Percentiles rank a stretch among this genome's conserved stretches.
These are phyloP conservation scores for Progne subis DNA, from an alignment of 2,113 vertebrate species.

Conservation along the genomic window DNA sequence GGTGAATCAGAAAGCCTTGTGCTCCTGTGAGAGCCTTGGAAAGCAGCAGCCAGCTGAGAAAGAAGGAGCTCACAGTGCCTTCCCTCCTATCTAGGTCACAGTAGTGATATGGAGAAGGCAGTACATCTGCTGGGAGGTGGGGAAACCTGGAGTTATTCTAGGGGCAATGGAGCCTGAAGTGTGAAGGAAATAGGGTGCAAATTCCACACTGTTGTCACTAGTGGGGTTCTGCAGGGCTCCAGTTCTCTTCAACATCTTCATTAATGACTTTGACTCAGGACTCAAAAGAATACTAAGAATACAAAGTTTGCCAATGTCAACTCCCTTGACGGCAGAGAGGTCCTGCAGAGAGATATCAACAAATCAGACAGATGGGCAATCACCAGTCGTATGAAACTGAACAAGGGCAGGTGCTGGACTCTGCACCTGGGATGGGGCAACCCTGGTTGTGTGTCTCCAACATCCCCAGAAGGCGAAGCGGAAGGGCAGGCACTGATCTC, in stretches of 20 bases:
- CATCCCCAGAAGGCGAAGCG: accelerated
- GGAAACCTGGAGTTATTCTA: not conserved
- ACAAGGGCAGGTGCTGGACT: not conserved
- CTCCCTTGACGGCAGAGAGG: not conserved
- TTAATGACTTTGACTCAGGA: not conserved
- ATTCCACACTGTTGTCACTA: not conserved
- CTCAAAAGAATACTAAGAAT: not conserved
- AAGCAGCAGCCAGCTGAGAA: not conserved
- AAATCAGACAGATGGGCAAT: not conserved
- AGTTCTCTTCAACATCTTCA: not conserved
- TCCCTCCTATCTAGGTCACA: not conserved
- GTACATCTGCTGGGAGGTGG: not conserved
- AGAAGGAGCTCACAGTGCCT: not conserved
- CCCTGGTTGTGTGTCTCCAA: not conserved
- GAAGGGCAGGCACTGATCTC: not conserved
- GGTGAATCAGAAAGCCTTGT: not conserved
- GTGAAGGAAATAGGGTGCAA: not conserved
- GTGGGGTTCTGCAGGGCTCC: not conserved
- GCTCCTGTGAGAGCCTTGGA: not conserved
- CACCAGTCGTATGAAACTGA: not conserved
- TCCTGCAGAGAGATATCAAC: not conserved
- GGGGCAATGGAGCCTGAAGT: not conserved
- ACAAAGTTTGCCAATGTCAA: not conserved
- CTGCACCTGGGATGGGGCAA: not conserved
- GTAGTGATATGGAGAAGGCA: not conserved